These are phyloP conservation scores for Melanerpes formicivorus DNA, from an alignment of 2,113 vertebrate species.

Conservation along the genomic window DNA sequence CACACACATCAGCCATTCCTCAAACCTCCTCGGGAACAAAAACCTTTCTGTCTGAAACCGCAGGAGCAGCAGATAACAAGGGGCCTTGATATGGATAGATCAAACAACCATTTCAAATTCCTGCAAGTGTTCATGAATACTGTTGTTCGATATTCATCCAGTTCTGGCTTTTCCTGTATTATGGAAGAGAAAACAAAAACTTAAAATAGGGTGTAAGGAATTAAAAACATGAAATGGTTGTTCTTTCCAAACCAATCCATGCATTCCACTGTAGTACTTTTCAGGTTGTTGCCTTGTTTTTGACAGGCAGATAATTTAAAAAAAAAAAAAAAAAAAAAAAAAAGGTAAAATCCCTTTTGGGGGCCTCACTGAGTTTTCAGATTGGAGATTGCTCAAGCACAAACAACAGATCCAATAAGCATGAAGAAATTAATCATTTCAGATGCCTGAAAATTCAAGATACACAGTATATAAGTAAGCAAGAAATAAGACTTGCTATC, in stretches of 20 bases:
- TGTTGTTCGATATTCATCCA: conserved; percentile 40
- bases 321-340: neutral
- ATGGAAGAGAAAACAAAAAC: conserved; percentile 30
- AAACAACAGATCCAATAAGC: neutral
- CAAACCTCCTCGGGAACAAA: conserved; percentile 63
- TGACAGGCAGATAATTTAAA: neutral
- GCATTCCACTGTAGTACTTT: neutral
- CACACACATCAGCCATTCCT: conserved; percentile 64
- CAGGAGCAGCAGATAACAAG: conserved; percentile 65
- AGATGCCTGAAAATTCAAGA: neutral
- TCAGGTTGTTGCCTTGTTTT: neutral
- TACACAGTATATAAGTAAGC: neutral
- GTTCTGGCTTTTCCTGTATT: neutral
- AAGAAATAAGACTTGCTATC: conserved; percentile 12
- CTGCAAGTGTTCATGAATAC: conserved; percentile 50
- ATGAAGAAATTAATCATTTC: neutral
- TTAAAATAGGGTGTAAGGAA: neutral
- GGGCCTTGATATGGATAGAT: conserved; percentile 62
- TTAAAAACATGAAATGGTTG: neutral
- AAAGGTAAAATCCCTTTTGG: neutral
- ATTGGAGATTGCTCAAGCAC: neutral
- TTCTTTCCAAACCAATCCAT: neutral
- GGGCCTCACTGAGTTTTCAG: neutral
- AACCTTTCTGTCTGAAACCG: conserved; percentile 55
- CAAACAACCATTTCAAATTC: conserved; percentile 58